A percentile compares a stretch with the other conserved stretches of the same genome.
These are phyloP conservation scores for Xanthorhoe spadicearia DNA, from an alignment of 2,888 invertebrate genomes.

Conservation along the genomic window DNA sequence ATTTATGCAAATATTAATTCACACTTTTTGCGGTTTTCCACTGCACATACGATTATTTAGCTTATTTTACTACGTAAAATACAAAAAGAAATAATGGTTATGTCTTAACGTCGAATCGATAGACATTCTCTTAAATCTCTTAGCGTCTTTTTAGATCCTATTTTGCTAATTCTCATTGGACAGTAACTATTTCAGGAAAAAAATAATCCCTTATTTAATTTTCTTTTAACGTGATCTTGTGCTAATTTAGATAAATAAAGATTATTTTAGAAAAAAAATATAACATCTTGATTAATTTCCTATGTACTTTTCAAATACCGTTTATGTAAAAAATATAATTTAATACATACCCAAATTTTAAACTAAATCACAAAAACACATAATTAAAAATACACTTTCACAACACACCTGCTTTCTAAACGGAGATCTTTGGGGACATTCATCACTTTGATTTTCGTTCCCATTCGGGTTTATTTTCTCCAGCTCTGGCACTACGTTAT, in stretches of 20 bases:
- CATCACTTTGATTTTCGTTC: constrained; percentile 54
- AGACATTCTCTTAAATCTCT: too few relatives aligned
- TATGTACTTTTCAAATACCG: not conserved
- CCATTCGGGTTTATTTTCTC: constrained; percentile 68
- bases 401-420: constrained; percentile 75
- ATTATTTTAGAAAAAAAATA: too few relatives aligned
- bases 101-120: too few relatives aligned
- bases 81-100: too few relatives aligned
- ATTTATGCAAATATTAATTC: not conserved
- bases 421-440: constrained; percentile 51
- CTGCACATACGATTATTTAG: constrained; percentile 21
- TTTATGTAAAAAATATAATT: not conserved
- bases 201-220: too few relatives aligned
- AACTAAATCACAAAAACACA: constrained; percentile 1
- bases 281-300: too few relatives aligned
- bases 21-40: constrained; percentile 15
- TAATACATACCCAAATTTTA: not conserved
- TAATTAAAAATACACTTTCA: constrained; percentile 32
- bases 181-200: too few relatives aligned
- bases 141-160: too few relatives aligned
- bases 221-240: too few relatives aligned
- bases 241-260: too few relatives aligned
- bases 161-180: too few relatives aligned
- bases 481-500: constrained; percentile 61
- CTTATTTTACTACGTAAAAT: too few relatives aligned